These are phyloP conservation scores for Herpetotheres cachinnans DNA, from an alignment of 2,113 vertebrate genomes.

Conservation along the genomic window DNA sequence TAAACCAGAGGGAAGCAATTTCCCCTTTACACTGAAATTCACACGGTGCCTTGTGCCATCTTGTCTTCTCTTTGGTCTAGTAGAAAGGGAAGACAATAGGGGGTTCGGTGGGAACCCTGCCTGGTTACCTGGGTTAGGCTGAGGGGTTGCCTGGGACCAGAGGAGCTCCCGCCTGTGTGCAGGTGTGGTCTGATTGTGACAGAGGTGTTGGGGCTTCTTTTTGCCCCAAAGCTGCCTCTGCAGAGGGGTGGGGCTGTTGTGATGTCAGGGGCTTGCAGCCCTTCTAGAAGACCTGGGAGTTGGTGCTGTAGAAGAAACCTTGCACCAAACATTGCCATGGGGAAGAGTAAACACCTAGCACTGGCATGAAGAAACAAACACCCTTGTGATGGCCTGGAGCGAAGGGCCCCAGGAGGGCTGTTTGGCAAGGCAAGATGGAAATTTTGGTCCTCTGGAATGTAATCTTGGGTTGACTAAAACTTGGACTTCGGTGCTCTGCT, in stretches of 20 bases:
- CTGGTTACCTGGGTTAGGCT: neutral
- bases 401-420: neutral
- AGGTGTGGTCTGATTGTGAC: accelerated
- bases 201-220: neutral
- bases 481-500: neutral
- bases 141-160: neutral
- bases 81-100: neutral
- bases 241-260: neutral
- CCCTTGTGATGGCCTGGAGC: neutral
- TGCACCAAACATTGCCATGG: neutral
- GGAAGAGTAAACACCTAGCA: neutral
- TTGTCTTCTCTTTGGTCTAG: neutral
- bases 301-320: neutral
- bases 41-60: neutral
- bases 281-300: neutral
- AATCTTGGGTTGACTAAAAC: neutral
- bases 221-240: neutral
- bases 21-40: neutral
- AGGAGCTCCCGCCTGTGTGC: neutral
- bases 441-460: neutral
- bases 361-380: neutral
- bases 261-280: neutral
- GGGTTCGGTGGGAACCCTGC: neutral
- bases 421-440: neutral
- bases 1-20: neutral